These are phyloP conservation scores for Spizella passerina DNA, from an alignment of 2,797 vertebrate genomes.

Conservation along the genomic window DNA sequence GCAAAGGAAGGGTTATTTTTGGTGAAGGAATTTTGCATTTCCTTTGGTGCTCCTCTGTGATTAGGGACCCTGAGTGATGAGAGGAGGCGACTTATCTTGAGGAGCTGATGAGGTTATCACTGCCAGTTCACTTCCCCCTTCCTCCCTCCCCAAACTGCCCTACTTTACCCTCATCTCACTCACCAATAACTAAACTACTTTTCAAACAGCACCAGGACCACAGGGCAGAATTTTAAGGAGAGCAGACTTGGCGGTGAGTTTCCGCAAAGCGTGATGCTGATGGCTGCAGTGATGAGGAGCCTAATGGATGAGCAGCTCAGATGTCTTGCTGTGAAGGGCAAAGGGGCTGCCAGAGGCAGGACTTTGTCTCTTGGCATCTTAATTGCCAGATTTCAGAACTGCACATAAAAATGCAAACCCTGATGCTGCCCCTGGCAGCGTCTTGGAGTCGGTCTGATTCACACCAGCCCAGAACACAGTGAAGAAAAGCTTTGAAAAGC, in stretches of 20 bases:
- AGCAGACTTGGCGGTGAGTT: not conserved
- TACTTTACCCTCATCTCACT: constrained; percentile 4
- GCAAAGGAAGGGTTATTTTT: not conserved
- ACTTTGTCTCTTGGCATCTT: constrained; percentile 40
- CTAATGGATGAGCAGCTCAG: constrained; percentile 29
- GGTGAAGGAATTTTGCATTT: not conserved
- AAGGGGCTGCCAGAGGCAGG: constrained; percentile 48
- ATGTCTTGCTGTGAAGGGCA: constrained; percentile 31
- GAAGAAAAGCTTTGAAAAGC: constrained; percentile 20
- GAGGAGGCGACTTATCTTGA: not conserved
- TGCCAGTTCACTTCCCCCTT: not conserved
- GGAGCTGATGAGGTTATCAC: constrained; percentile 9
- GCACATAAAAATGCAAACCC: constrained; percentile 46
- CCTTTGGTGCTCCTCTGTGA: too few species aligned
- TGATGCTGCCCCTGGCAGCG: constrained; percentile 1
- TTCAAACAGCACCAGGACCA: not conserved
- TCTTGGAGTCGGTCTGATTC: not conserved
- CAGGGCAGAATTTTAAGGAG: constrained; percentile 19
- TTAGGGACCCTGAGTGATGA: not conserved
- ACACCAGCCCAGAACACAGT: not conserved
- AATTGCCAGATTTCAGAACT: constrained; percentile 44
- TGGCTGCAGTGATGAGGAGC: constrained; percentile 1
- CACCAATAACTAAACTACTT: constrained; percentile 8
- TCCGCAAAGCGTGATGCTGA: constrained; percentile 1
- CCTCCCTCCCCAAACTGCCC: not conserved